Percentiles rank a stretch among this genome's conserved stretches.
phyloP scores from a whole-genome alignment of 1,140 invertebrate species.

The Ooceraea biroi region DNA sequence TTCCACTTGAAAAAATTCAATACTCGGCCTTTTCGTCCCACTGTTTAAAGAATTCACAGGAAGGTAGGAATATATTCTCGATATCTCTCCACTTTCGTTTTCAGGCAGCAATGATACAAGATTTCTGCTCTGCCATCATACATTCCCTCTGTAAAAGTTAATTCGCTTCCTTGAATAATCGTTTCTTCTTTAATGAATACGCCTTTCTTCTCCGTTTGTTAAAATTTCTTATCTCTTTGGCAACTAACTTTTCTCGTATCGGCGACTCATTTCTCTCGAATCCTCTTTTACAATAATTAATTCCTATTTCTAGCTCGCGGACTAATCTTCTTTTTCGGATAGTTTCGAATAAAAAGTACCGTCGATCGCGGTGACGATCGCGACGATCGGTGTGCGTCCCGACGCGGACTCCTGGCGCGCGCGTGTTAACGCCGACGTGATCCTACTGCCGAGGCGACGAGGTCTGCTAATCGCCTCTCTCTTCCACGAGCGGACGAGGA shows the following conservation, averaged over 20 bases:
- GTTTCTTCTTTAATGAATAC: background rate
- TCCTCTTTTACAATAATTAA: background rate
- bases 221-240: background rate
- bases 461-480: constrained; percentile 51
- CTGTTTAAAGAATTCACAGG: constrained; percentile 13
- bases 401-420: constrained; percentile 61
- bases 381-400: constrained; percentile 39
- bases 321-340: background rate
- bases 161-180: background rate
- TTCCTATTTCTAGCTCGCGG: background rate
- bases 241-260: background rate
- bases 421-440: constrained; percentile 66
- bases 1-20: constrained; percentile 18
- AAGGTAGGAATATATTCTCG: background rate
- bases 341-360: background rate
- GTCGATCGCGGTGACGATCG: constrained; percentile 42
- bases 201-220: background rate
- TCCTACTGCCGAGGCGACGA: constrained; percentile 57
- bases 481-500: constrained; percentile 12
- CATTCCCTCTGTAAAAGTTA: background rate
- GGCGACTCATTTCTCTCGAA: background rate
- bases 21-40: background rate
- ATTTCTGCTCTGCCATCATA: background rate
- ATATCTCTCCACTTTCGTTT: constrained; percentile 3
- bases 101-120: background rate